Base-by-base conservation (phyloP, 1,140 invertebrate genomes). In the Neodiprion virginianus region DNA sequence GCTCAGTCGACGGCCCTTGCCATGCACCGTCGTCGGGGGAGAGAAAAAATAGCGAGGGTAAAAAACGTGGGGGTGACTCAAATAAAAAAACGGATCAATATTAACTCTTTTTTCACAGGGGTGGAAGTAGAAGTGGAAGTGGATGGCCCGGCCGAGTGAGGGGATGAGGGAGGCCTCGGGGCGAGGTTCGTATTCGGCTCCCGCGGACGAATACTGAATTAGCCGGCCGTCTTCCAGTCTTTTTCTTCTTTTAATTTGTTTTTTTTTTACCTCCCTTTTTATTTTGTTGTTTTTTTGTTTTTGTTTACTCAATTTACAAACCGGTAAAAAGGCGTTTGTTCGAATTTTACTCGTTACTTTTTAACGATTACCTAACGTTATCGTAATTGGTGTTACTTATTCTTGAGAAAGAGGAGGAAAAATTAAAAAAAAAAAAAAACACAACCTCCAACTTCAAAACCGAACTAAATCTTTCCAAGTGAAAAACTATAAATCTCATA, bases 21-120 rank as follows among this genome's bases (percentile, higher is more conserved):
- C 78, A 76, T 77, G 77, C 76, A 71, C 79, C 77, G 71, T 75
- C 8, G 48, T 70, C 65, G 70, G 53, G 70, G 48, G 67, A 72
- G 65, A 86, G 85, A 87, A 87, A 87, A 88, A 88, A 88, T 87
- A 88, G 86, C 86, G 86, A 86, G 87, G 85, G 87, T 87, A 85
- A 87, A 87, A 87, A 87, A 87, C 81, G 84, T 85, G 85, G 85
- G 86, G 86, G 85, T 87, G 85, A 88, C 86, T 88, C 84, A 86
- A 87, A 88, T 87, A 87, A 88, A 88, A 85, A 86, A 87, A 85
- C 85, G 85, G 86, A 88, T 88, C 86, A 87, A 88, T 88, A 88
- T 88, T 88, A 88, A 88, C 86, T 88, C 86, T 88, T 88, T 88
- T 87, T 87, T 87, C 83, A 61, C 23, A 85, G 80, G 84, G 85